Conservation (phyloP, 2,888 invertebrate genomes). For the Aphrophora alni region DNA sequence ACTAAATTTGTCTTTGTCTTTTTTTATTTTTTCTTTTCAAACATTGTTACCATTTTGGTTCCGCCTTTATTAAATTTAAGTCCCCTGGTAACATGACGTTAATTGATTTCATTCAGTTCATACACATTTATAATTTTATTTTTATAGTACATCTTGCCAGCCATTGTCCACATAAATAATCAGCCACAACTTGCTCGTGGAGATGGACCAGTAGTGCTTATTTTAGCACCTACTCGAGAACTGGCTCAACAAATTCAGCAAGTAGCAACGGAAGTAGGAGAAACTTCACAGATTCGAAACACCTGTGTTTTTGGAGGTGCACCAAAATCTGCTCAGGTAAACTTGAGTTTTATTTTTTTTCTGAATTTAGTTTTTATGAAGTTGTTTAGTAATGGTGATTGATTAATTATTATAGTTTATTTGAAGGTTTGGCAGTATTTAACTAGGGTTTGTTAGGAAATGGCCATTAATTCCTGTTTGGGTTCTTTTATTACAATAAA, state of each 20-base stretch:
- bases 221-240: conserved; percentile 88
- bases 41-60: too few species aligned
- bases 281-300: conserved; percentile 84
- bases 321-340: conserved; percentile 89
- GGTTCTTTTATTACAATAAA: too few species aligned
- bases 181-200: conserved; percentile 84
- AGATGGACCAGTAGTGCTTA: conserved; percentile 92
- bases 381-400: not conserved
- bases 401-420: too few species aligned
- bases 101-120: too few species aligned
- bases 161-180: conserved; percentile 92
- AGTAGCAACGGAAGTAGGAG: conserved; percentile 90
- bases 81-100: too few species aligned
- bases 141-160: conserved; percentile 79
- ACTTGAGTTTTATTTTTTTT: not conserved
- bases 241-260: conserved; percentile 90
- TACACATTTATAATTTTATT: not conserved
- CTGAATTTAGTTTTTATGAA: not conserved
- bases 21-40: too few species aligned
- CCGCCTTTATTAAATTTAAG: too few species aligned
- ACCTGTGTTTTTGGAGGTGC: conserved; percentile 98
- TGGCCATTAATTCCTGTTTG: too few species aligned
- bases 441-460: too few species aligned
- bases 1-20: too few species aligned
- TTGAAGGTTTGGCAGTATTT: too few species aligned